phyloP scores from a whole-genome alignment of 2,797 vertebrate species.

The Phataginus tetradactyla region DNA sequence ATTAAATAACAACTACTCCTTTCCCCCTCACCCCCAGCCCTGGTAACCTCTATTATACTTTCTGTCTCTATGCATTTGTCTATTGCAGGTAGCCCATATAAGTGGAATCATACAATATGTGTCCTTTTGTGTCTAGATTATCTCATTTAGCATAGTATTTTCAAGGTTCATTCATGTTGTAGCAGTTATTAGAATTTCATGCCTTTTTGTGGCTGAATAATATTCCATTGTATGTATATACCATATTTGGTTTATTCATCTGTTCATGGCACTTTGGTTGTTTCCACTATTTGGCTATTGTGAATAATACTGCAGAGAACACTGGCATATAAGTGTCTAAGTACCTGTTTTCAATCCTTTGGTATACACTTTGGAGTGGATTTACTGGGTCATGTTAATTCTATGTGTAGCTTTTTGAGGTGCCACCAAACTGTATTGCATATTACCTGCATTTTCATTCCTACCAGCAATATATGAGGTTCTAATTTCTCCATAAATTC shows the following conservation, averaged over 20 bases:
- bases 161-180: neutral
- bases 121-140: neutral
- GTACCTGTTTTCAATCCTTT: neutral
- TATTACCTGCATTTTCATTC: neutral
- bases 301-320: neutral
- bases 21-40: neutral
- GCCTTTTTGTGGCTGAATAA: neutral
- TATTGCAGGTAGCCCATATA: neutral
- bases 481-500: neutral
- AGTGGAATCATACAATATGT: neutral
- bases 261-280: neutral
- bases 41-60: neutral
- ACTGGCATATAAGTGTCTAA: neutral
- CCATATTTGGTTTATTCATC: neutral
- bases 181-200: neutral
- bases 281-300: neutral
- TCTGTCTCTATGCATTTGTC: neutral
- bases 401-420: neutral
- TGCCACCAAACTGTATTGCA: neutral
- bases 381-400: neutral
- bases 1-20: neutral
- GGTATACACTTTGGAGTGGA: neutral
- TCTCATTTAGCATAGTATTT: neutral
- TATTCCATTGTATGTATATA: neutral
- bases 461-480: neutral